Evolutionary conservation across 2,113 vertebrate species (phyloP).

Genomic region (Xenopus tropicalis): UCB_Xtro_10.0 CM004449.2:75276501-75277000

Average conservation of each 20-base stretch:
- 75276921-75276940: not conserved
- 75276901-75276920: not conserved
- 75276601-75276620: not conserved
- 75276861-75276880: not conserved
- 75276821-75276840: not conserved
- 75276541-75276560: too few relatives aligned
- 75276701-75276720: not conserved
- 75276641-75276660: not conserved
- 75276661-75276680: not conserved
- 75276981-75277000: not conserved
- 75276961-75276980: not conserved
- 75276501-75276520: too few relatives aligned
- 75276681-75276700: not conserved
- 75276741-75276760: conserved; percentile 28
- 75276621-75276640: not conserved
- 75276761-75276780: conserved; percentile 20
- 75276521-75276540: too few relatives aligned
- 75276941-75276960: not conserved
- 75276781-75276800: not conserved
- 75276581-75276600: not conserved
- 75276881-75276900: conserved; percentile 18
- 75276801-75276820: not conserved
- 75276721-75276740: conserved; percentile 11
- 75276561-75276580: not conserved
- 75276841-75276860: not conserved